These are phyloP conservation scores for Strigops habroptila DNA, from an alignment of 2,113 vertebrate species.

Conservation along the genomic window DNA sequence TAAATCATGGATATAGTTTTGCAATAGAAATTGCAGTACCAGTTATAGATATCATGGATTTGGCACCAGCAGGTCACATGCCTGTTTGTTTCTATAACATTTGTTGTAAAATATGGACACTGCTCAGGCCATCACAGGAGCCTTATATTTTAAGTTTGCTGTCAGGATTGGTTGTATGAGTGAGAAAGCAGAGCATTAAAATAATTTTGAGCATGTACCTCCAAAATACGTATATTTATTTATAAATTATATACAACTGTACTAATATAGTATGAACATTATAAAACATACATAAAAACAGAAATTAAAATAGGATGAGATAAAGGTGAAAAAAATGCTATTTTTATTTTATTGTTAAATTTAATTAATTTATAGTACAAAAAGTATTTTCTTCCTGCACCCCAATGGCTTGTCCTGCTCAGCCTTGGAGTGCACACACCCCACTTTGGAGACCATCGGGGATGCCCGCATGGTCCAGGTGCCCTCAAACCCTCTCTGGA, in stretches of 20 bases:
- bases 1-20: background rate
- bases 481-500: background rate
- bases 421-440: background rate
- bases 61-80: background rate
- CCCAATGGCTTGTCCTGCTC: accelerated
- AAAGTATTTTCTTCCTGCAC: accelerated
- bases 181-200: background rate
- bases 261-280: background rate
- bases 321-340: background rate
- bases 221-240: background rate
- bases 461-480: background rate
- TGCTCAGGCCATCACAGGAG: background rate
- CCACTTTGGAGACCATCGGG: background rate
- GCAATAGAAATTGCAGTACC: background rate
- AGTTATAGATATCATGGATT: background rate
- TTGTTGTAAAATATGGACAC: background rate
- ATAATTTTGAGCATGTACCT: accelerated
- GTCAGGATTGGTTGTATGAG: background rate
- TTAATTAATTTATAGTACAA: background rate
- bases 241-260: background rate
- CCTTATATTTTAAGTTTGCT: background rate
- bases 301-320: background rate
- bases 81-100: background rate
- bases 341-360: background rate
- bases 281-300: background rate